Evolutionary conservation across 2,113 vertebrate species (phyloP).

Genomic region (Amphilophus citrinellus): DNA sequence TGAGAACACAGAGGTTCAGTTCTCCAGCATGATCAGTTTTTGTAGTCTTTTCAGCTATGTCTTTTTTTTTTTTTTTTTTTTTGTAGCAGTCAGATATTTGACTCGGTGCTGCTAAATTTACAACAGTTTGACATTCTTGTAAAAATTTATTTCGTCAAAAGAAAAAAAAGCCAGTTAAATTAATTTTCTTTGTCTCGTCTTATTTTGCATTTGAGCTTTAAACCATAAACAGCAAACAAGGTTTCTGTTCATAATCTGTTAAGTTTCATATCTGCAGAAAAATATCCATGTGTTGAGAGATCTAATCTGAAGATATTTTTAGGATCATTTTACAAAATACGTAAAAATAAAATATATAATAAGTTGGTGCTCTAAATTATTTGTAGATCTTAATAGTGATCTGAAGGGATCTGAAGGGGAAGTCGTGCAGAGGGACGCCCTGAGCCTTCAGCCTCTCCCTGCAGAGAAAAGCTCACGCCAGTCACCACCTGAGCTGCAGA

Average conservation of each 20-base stretch:
- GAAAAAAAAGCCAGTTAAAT: conserved; percentile 16
- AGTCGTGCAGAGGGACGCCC: conserved; percentile 83
- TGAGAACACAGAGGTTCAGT: background rate
- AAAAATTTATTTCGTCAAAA: conserved; percentile 47
- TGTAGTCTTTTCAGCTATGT: conserved; percentile 24
- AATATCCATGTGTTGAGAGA: background rate
- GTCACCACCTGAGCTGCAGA: background rate
- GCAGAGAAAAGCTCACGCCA: conserved; percentile 56
- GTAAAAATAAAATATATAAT: background rate
- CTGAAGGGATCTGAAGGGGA: conserved; percentile 84
- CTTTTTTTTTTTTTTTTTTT: background rate
- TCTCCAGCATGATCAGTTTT: conserved; percentile 32
- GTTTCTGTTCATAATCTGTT: background rate
- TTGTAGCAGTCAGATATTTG: conserved; percentile 38
- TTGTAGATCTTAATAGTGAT: background rate
- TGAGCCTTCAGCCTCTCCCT: conserved; percentile 82
- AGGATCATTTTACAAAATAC: rapidly evolving
- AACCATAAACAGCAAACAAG: no score
- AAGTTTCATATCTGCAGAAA: background rate
- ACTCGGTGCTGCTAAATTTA: conserved; percentile 58
- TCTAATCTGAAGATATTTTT: background rate
- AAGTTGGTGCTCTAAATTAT: background rate
- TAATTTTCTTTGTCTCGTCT: conserved; percentile 17
- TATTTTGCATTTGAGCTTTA: background rate
- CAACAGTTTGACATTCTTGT: conserved; percentile 35